Evolutionary conservation across 2,113 vertebrate species (phyloP).

Genomic region (Mandrillus leucophaeus): DNA sequence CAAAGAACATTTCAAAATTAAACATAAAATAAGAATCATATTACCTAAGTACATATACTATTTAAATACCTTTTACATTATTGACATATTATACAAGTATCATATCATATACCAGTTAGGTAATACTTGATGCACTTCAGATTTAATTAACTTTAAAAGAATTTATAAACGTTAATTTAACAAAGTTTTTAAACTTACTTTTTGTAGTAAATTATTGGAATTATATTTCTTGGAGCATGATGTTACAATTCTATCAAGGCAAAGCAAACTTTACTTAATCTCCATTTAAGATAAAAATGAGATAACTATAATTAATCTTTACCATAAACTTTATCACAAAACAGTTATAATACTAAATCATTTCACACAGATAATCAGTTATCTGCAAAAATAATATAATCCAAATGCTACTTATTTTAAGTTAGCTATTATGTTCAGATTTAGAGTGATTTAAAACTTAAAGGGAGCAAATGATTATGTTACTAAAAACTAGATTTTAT

Average conservation of each 20-base stretch:
- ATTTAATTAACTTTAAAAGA: slow-evolving; percentile 38
- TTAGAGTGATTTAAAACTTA: slow-evolving; percentile 19
- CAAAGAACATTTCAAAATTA: slow-evolving; percentile 36
- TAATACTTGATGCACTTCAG: background rate
- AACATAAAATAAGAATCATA: background rate
- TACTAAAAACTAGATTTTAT: slow-evolving; percentile 22
- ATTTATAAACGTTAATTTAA: slow-evolving; percentile 31
- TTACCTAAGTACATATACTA: background rate
- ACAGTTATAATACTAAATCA: background rate
- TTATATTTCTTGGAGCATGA: background rate
- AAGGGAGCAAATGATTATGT: background rate
- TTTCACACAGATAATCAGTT: background rate
- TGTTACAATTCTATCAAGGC: slow-evolving; percentile 24
- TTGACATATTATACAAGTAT: background rate
- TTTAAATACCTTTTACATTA: slow-evolving; percentile 24
- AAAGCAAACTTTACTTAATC: slow-evolving; percentile 32
- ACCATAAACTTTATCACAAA: slow-evolving; percentile 1
- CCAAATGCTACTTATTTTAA: slow-evolving; percentile 47
- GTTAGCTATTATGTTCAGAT: slow-evolving; percentile 20
- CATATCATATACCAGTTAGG: background rate
- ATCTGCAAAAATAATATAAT: slow-evolving; percentile 45
- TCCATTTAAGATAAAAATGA: slow-evolving; percentile 23
- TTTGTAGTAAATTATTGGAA: slow-evolving; percentile 22
- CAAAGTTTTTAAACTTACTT: background rate
- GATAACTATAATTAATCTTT: background rate